These are phyloP conservation scores for Hypena proboscidalis DNA, from an alignment of 2,888 invertebrate species.

Conservation along the genomic window DNA sequence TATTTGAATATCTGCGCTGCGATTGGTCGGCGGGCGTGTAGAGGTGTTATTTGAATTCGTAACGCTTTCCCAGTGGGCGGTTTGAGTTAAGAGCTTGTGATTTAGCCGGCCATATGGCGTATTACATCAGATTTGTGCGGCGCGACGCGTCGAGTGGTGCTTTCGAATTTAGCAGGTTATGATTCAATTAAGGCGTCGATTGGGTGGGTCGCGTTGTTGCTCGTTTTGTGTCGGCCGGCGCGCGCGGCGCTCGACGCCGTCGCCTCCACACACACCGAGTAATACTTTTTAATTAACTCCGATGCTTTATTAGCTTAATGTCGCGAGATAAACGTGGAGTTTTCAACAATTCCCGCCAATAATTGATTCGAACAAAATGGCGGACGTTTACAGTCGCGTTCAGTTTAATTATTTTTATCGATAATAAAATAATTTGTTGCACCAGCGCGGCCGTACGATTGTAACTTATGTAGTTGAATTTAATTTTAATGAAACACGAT, in stretches of 20 bases:
- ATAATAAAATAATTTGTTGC: slow-evolving; percentile 62
- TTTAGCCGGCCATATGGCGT: slow-evolving; percentile 75
- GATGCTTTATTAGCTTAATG: slow-evolving; percentile 85
- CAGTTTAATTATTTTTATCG: slow-evolving; percentile 62
- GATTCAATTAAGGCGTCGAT: slow-evolving; percentile 78
- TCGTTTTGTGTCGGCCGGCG: slow-evolving; percentile 63
- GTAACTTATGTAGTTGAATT: slow-evolving; percentile 59
- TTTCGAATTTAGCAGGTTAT: slow-evolving; percentile 71
- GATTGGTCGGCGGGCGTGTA: slow-evolving; percentile 63
- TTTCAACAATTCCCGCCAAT: slow-evolving; percentile 62
- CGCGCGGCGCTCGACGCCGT: slow-evolving; percentile 53
- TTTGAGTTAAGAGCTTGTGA: slow-evolving; percentile 65
- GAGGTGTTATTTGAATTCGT: slow-evolving; percentile 76
- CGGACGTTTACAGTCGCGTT: slow-evolving; percentile 42
- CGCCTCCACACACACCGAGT: slow-evolving; percentile 46
- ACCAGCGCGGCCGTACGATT: slow-evolving; percentile 40
- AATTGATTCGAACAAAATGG: slow-evolving; percentile 59
- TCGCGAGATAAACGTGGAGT: slow-evolving; percentile 66
- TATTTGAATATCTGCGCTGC: slow-evolving; percentile 55
- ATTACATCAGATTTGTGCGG: slow-evolving; percentile 61
- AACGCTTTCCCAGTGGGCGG: slow-evolving; percentile 79
- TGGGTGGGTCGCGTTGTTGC: slow-evolving; percentile 63
- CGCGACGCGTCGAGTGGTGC: slow-evolving; percentile 53
- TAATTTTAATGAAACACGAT: slow-evolving; percentile 74
- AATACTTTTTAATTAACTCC: slow-evolving; percentile 82